These are phyloP conservation scores for Diglossa cyanea DNA, from an alignment of 2,797 vertebrate genomes.

Conservation along the genomic window DNA sequence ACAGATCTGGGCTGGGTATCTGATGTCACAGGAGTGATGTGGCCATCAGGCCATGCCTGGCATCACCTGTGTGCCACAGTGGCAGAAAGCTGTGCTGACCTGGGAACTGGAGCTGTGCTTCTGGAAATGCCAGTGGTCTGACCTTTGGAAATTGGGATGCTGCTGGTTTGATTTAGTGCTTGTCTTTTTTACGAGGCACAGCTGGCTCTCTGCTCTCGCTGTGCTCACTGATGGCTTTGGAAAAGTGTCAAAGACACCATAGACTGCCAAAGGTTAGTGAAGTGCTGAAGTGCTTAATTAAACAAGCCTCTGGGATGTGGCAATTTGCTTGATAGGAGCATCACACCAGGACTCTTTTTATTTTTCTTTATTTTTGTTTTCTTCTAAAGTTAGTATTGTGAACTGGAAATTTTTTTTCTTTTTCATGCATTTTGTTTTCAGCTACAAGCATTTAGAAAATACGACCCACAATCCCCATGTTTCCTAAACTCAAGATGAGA, in stretches of 20 bases:
- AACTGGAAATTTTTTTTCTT: background rate
- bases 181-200: background rate
- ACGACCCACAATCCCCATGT: fast-evolving
- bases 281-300: conserved; percentile 49
- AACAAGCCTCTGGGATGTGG: background rate
- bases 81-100: background rate
- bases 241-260: background rate
- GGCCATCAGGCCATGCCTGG: fast-evolving
- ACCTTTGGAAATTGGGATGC: background rate
- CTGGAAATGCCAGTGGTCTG: background rate
- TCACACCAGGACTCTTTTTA: background rate
- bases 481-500: background rate
- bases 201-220: background rate
- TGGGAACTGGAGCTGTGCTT: background rate
- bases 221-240: conserved; percentile 10
- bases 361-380: background rate
- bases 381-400: background rate
- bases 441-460: background rate
- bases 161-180: background rate
- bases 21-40: fast-evolving
- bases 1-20: fast-evolving
- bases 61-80: fast-evolving
- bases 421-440: background rate
- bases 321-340: background rate
- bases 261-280: background rate